phyloP scores from a whole-genome alignment of 1,140 invertebrate species.

The Drosophila busckii region DNA sequence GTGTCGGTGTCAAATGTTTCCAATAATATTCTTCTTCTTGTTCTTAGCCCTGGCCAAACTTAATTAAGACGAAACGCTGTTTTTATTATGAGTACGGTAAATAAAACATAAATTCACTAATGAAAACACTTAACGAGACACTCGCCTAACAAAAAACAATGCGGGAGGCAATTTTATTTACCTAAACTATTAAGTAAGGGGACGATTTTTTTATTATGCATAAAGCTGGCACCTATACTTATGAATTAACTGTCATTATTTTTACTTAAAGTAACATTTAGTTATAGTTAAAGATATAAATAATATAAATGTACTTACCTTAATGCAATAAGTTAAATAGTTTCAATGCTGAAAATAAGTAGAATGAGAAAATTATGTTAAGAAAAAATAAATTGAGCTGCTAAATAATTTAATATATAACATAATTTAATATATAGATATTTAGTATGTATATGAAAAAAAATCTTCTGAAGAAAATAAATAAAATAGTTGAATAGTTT shows the following conservation, averaged over 20 bases:
- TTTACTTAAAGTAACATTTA: neutral
- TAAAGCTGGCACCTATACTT: too few relatives aligned
- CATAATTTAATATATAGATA: too few relatives aligned
- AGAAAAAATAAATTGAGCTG: too few relatives aligned
- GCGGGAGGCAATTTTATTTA: constrained; percentile 53
- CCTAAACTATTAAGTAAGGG: constrained; percentile 11
- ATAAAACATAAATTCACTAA: constrained; percentile 51
- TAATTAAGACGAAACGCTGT: constrained; percentile 54
- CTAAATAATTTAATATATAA: too few relatives aligned
- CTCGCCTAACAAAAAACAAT: constrained; percentile 67
- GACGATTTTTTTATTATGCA: too few relatives aligned
- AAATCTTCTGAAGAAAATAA: too few relatives aligned
- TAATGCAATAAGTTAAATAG: neutral
- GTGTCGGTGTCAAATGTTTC: constrained; percentile 23
- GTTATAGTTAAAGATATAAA: neutral
- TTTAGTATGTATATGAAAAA: too few relatives aligned
- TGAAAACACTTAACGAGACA: constrained; percentile 53
- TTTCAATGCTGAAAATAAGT: too few relatives aligned
- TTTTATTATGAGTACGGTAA: constrained; percentile 51
- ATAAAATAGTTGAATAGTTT: too few relatives aligned
- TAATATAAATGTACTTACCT: neutral
- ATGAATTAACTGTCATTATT: too few relatives aligned
- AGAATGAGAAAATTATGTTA: too few relatives aligned
- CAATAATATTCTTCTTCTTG: neutral
- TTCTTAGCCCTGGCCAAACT: constrained; percentile 34